Percentiles rank a stretch among this genome's conserved stretches.
These are phyloP conservation scores for Adelges cooleyi DNA, from an alignment of 1,140 invertebrate species.

Conservation along the genomic window DNA sequence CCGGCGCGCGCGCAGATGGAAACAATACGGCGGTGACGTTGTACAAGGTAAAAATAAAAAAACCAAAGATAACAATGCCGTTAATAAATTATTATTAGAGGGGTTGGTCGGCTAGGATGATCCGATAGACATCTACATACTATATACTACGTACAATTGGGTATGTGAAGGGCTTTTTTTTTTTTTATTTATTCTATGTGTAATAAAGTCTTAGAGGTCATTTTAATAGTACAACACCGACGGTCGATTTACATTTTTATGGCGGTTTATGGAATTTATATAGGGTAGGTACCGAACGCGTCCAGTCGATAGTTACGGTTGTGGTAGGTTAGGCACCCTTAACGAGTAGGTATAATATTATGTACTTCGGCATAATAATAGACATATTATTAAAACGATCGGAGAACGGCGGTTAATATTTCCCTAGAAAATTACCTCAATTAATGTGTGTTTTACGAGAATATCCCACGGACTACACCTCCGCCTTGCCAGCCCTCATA, in stretches of 20 bases:
- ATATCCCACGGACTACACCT: too few relatives aligned
- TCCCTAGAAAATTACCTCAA: too few relatives aligned
- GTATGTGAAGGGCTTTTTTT: neutral
- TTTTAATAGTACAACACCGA: neutral
- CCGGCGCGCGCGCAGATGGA: neutral
- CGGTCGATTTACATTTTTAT: conserved; percentile 23
- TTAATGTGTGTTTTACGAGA: too few relatives aligned
- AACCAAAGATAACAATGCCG: conserved; percentile 14
- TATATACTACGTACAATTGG: too few relatives aligned
- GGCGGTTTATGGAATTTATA: neutral
- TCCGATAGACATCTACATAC: conserved; percentile 21
- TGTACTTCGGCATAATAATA: too few relatives aligned
- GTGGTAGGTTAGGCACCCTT: too few relatives aligned
- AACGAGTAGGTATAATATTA: too few relatives aligned
- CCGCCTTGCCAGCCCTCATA: too few relatives aligned
- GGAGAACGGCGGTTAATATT: too few relatives aligned
- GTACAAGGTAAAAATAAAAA: conserved; percentile 15
- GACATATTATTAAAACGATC: too few relatives aligned
- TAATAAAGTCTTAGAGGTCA: conserved; percentile 6
- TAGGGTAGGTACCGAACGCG: too few relatives aligned
- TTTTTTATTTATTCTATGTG: neutral
- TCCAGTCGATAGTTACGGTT: too few relatives aligned
- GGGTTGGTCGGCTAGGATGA: neutral
- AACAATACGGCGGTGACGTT: neutral
- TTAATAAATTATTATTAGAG: conserved; percentile 21